Base-by-base conservation (phyloP, 2,888 invertebrate genomes). In the Oscheius sp. region DNA sequence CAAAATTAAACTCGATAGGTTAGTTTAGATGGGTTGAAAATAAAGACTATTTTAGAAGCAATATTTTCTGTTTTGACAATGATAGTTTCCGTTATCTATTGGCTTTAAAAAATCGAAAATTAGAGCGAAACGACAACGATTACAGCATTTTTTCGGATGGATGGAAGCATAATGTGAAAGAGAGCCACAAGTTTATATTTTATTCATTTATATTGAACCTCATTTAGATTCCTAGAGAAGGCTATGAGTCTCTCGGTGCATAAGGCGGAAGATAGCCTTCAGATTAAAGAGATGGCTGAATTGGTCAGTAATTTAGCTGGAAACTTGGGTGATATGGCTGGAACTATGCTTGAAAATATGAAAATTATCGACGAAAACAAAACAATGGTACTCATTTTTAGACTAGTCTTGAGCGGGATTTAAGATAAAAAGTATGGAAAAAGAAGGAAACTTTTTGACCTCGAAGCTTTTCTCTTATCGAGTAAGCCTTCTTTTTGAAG, bases 51-150 rank as follows among this genome's bases (percentile, higher is more conserved):
- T n/a, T n/a, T n/a, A n/a, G n/a, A n/a, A n/a, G n/a, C n/a, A n/a
- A n/a, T n/a, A n/a, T n/a, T 31, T 77, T 53, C 58, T 79, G 64
- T 55, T 58, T 76, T 34, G 78, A 78, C 67, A 78, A 79, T 48
- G 78, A 78, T 45, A 39, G 72, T 3, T 71, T 78, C 33, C 70
- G 76, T 15, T 76, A 57, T 55, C 65, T 78, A 31, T 69, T 65
- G 25, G 73, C 70, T 10, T 15, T 29, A 10, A 29, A 72, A 27
- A 29, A 69, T 5, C 53, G 61, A 27, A 33, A n/a, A n/a, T n/a
- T n/a, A n/a, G n/a, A n/a, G n/a, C n/a, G n/a, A 37, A 10, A n/a
- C 12, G 55, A 53, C 8, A 29, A 20, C 5, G 27, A 53, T 23
- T 5, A 53, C n/a, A 29, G n/a, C n/a, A 12, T 20, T 8, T 53